Percentiles rank a stretch among this genome's conserved stretches.
These are phyloP conservation scores for Araneus ventricosus DNA, from an alignment of 1,140 invertebrate species.

Conservation along the genomic window DNA sequence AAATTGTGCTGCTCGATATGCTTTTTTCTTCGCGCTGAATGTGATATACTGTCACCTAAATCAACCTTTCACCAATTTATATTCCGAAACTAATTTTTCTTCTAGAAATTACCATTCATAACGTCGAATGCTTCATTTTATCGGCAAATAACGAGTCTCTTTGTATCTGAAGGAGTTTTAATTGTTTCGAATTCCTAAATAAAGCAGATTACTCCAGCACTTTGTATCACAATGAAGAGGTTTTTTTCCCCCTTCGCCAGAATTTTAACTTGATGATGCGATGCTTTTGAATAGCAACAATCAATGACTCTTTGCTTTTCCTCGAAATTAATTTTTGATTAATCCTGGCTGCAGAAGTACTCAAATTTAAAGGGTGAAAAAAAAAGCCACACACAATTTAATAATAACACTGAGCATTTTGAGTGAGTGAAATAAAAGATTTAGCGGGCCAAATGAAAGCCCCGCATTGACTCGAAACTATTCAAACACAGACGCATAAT, in stretches of 20 bases:
- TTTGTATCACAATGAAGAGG: not conserved
- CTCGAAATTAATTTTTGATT: not conserved
- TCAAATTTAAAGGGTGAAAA: not conserved
- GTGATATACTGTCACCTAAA: not conserved
- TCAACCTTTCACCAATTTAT: not conserved
- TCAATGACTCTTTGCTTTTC: not conserved
- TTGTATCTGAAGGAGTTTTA: not conserved
- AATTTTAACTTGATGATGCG: not conserved
- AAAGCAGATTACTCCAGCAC: slow-evolving; percentile 9
- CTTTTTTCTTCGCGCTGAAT: not conserved
- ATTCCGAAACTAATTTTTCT: not conserved
- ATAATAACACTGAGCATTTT: slow-evolving; percentile 22
- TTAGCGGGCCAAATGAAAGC: slow-evolving; percentile 32
- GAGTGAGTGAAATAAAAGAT: slow-evolving; percentile 48
- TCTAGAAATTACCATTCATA: not conserved
- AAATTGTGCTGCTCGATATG: not conserved
- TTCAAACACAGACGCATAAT: slow-evolving; percentile 52
- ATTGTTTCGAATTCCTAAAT: slow-evolving; percentile 7
- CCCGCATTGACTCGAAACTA: not conserved
- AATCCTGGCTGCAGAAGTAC: not conserved
- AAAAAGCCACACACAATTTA: not conserved
- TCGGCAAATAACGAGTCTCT: not conserved
- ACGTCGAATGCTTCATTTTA: not conserved
- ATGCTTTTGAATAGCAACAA: not conserved
- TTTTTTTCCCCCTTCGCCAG: not conserved